Conservation (phyloP, 2,888 invertebrate species). For the Athalia cordata region DNA sequence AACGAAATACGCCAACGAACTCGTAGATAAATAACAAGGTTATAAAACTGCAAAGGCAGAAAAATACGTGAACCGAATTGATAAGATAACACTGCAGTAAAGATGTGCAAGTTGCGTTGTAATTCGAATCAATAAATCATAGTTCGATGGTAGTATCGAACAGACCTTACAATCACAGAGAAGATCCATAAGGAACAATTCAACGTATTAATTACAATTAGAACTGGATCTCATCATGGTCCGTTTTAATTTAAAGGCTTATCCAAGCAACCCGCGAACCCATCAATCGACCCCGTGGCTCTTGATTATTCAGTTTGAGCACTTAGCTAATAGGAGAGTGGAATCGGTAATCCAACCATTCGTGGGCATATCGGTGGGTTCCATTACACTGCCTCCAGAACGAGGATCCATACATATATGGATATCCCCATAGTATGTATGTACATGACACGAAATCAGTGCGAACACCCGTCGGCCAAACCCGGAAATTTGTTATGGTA, state of each 20-base stretch:
- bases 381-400: slow-evolving; percentile 18
- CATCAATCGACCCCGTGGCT: slow-evolving; percentile 28
- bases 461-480: neutral
- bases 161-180: neutral
- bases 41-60: too few species aligned
- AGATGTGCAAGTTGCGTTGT: too few species aligned
- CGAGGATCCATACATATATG: neutral
- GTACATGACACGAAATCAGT: too few species aligned
- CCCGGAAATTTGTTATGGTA: neutral
- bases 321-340: slow-evolving; percentile 40
- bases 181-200: neutral
- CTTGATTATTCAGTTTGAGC: slow-evolving; percentile 35
- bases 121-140: too few species aligned
- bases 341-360: slow-evolving; percentile 16
- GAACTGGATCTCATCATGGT: slow-evolving; percentile 9
- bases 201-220: slow-evolving; percentile 26
- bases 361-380: slow-evolving; percentile 25
- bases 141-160: too few species aligned
- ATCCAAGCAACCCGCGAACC: slow-evolving; percentile 8
- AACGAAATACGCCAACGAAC: neutral
- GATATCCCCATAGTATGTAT: neutral
- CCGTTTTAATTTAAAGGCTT: slow-evolving; percentile 11
- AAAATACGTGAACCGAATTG: too few species aligned
- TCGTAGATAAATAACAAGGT: too few species aligned
- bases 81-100: too few species aligned